Conservation (phyloP, 2,113 vertebrate species). For the Octodon degus region DNA sequence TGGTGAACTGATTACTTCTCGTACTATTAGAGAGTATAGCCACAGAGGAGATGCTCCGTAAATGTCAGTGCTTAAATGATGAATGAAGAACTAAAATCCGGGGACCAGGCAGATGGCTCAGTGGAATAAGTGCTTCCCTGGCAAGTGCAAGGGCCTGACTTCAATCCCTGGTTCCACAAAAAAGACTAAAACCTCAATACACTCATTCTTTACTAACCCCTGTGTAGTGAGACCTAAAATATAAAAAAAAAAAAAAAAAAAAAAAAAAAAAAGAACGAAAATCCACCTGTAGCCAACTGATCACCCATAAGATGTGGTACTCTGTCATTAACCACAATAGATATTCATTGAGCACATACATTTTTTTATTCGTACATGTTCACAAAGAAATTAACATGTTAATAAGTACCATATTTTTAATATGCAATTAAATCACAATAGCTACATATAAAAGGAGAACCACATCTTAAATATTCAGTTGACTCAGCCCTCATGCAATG, state of each 20-base stretch:
- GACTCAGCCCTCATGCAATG: conserved; percentile 40
- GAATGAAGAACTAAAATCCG: background rate
- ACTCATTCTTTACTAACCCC: too few relatives aligned
- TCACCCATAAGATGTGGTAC: background rate
- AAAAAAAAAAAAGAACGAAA: too few relatives aligned
- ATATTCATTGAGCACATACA: background rate
- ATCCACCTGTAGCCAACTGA: background rate
- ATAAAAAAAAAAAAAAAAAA: too few relatives aligned
- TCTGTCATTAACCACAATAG: background rate
- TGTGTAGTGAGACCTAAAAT: too few relatives aligned
- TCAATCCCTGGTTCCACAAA: too few relatives aligned
- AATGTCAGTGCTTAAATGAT: conserved; percentile 20
- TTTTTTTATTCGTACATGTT: background rate
- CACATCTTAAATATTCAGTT: conserved; percentile 42
- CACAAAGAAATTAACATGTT: background rate
- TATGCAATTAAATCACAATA: conserved; percentile 37
- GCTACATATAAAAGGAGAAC: conserved; percentile 36
- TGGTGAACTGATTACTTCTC: background rate
- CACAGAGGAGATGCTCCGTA: background rate
- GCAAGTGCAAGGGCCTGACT: too few relatives aligned
- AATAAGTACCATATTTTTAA: conserved; percentile 39
- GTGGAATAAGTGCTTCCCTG: too few relatives aligned
- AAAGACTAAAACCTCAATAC: too few relatives aligned
- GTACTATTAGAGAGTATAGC: background rate
- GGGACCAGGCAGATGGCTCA: too few relatives aligned